Conservation (phyloP, 1,140 invertebrate species). For the Drosophila azteca region DNA sequence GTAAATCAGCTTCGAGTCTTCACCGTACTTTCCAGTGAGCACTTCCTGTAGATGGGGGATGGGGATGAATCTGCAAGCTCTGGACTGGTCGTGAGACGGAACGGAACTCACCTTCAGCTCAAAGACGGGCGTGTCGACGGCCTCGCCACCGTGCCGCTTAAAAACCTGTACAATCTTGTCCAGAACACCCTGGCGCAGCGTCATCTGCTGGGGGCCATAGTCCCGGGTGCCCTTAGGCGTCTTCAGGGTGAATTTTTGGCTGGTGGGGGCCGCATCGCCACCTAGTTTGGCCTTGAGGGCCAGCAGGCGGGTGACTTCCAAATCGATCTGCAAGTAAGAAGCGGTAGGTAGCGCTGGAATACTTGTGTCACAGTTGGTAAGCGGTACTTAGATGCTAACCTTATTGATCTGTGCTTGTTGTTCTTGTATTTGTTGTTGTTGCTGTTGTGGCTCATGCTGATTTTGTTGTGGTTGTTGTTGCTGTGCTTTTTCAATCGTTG, state of each 20-base stretch:
- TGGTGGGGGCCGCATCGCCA: slow-evolving; percentile 84
- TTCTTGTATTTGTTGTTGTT: slow-evolving; percentile 45
- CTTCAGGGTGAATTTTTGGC: slow-evolving; percentile 93
- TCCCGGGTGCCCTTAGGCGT: slow-evolving; percentile 98
- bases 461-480: slow-evolving; percentile 54
- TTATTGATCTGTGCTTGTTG: slow-evolving; percentile 77
- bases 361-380: slow-evolving; percentile 9
- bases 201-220: slow-evolving; percentile 97
- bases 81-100: background rate
- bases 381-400: slow-evolving; percentile 79
- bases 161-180: slow-evolving; percentile 95
- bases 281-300: slow-evolving; percentile 90
- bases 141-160: slow-evolving; percentile 98
- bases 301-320: slow-evolving; percentile 92
- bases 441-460: slow-evolving; percentile 56
- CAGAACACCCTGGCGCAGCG: slow-evolving; percentile 94
- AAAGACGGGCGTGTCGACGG: slow-evolving; percentile 99
- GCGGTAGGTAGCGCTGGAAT: slow-evolving; percentile 10
- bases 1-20: slow-evolving; percentile 99
- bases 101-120: slow-evolving; percentile 92
- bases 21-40: slow-evolving; percentile 99
- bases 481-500: slow-evolving; percentile 32
- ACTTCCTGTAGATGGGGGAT: slow-evolving; percentile 90
- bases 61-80: background rate
- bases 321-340: slow-evolving; percentile 86